Percentiles rank a stretch among this genome's conserved stretches.
phyloP scores from a whole-genome alignment of 2,888 invertebrate species.

The Meiosimyza platycephala region DNA sequence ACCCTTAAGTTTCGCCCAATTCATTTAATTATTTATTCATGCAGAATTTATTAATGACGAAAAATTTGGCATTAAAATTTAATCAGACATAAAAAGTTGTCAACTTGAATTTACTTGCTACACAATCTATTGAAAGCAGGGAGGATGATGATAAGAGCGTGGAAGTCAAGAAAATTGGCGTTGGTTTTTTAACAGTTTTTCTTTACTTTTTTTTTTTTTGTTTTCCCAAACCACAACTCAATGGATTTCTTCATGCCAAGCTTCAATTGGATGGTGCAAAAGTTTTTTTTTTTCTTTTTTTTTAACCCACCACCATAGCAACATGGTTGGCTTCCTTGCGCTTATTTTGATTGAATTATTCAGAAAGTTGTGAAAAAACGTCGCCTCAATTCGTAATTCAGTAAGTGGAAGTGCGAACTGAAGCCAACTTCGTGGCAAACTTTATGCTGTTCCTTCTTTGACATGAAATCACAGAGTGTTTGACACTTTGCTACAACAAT shows the following conservation, averaged over 20 bases:
- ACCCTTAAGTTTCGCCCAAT: conserved; percentile 47
- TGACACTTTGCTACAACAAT: conserved; percentile 29
- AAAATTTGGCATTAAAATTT: conserved; percentile 62
- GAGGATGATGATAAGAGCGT: not conserved
- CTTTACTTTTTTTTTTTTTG: too few relatives aligned
- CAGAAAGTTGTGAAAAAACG: conserved; percentile 48
- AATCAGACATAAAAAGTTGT: conserved; percentile 61
- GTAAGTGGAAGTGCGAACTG: conserved; percentile 18
- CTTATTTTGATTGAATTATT: conserved; percentile 56
- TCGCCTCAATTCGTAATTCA: conserved; percentile 20
- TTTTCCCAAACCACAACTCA: conserved; percentile 12
- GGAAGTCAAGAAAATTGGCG: conserved; percentile 9
- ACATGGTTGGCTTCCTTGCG: conserved; percentile 37
- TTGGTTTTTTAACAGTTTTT: not conserved
- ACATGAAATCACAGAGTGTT: conserved; percentile 26
- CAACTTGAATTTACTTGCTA: conserved; percentile 46
- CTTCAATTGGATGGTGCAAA: not conserved
- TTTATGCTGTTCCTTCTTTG: conserved; percentile 4
- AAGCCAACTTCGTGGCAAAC: conserved; percentile 30
- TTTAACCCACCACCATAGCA: conserved; percentile 45
- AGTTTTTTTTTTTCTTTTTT: not conserved
- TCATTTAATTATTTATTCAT: conserved; percentile 51
- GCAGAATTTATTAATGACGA: conserved; percentile 62
- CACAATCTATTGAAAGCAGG: conserved; percentile 26
- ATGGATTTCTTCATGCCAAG: not conserved